Percentiles rank a stretch among this genome's conserved stretches.
phyloP scores from a whole-genome alignment of 2,113 vertebrate species.

The Prochilodus magdalenae region DNA sequence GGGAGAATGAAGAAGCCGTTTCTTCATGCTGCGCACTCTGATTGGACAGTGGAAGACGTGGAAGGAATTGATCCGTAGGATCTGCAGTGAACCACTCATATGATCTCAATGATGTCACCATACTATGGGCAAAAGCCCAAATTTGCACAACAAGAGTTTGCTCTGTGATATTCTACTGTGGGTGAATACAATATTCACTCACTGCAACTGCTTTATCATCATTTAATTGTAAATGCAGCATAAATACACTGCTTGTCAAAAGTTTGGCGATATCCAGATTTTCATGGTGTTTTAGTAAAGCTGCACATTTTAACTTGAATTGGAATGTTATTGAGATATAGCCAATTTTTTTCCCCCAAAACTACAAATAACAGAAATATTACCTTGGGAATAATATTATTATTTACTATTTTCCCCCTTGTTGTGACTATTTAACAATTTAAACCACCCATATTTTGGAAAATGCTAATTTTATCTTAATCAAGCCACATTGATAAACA shows the following conservation, averaged over 20 bases:
- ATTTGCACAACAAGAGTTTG: slow-evolving; percentile 4
- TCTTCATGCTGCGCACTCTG: slow-evolving; percentile 34
- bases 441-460: not conserved
- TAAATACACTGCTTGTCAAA: not conserved
- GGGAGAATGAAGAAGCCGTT: slow-evolving; percentile 33
- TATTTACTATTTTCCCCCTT: not conserved
- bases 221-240: not conserved
- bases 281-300: not conserved
- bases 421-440: not conserved
- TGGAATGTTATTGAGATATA: not conserved
- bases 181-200: not conserved
- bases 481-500: too few relatives aligned
- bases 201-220: not conserved
- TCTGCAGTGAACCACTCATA: slow-evolving; percentile 22
- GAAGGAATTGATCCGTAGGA: slow-evolving; percentile 38
- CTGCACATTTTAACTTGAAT: not conserved
- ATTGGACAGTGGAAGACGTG: slow-evolving; percentile 44
- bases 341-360: not conserved
- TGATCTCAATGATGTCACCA: not conserved
- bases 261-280: not conserved
- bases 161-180: slow-evolving; percentile 2
- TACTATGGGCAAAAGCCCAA: not conserved
- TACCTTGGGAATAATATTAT: too few relatives aligned
- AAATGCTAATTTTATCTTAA: too few relatives aligned
- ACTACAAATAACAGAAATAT: not conserved